These are phyloP conservation scores for Phyllotreta cruciferae DNA, from an alignment of 2,888 invertebrate genomes.

Conservation along the genomic window DNA sequence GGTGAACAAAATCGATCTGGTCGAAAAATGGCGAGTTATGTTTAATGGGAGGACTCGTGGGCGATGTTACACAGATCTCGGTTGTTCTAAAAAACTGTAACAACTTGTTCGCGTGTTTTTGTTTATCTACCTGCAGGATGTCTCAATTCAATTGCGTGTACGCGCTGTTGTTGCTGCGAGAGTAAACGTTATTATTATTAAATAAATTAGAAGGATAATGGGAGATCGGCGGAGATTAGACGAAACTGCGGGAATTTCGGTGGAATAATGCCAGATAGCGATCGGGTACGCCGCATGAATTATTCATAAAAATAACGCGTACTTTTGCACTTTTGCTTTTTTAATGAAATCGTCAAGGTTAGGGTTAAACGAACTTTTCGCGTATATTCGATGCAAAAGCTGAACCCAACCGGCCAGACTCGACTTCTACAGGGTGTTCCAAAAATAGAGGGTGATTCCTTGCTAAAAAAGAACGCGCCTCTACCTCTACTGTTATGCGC, in stretches of 20 bases:
- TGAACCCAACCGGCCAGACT: no score
- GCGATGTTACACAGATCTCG: slow-evolving; percentile 18
- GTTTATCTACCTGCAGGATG: background rate
- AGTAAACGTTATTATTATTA: no score
- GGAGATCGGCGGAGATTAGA: no score
- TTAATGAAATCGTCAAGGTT: slow-evolving; percentile 44
- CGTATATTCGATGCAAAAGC: background rate
- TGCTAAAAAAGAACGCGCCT: no score
- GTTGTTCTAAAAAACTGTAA: slow-evolving; percentile 21
- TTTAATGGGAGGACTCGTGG: slow-evolving; percentile 22
- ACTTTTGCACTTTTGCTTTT: slow-evolving; percentile 47
- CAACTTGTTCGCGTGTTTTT: slow-evolving; percentile 6
- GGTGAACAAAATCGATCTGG: no score
- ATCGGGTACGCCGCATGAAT: slow-evolving; percentile 43
- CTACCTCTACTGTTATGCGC: no score
- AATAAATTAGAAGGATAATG: no score
- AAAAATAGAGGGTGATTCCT: no score
- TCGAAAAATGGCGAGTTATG: slow-evolving; percentile 14
- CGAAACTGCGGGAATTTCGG: no score
- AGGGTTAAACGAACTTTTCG: slow-evolving; percentile 44
- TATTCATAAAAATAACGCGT: slow-evolving; percentile 38
- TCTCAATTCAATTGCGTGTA: no score
- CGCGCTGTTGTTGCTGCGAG: no score
- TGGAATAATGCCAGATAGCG: slow-evolving; percentile 37
- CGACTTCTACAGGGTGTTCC: no score